Percentiles rank a stretch among this genome's conserved stretches.
Evolutionary conservation across 2,113 vertebrate genomes (phyloP).

Genomic region (Ardeotis arabs): DNA sequence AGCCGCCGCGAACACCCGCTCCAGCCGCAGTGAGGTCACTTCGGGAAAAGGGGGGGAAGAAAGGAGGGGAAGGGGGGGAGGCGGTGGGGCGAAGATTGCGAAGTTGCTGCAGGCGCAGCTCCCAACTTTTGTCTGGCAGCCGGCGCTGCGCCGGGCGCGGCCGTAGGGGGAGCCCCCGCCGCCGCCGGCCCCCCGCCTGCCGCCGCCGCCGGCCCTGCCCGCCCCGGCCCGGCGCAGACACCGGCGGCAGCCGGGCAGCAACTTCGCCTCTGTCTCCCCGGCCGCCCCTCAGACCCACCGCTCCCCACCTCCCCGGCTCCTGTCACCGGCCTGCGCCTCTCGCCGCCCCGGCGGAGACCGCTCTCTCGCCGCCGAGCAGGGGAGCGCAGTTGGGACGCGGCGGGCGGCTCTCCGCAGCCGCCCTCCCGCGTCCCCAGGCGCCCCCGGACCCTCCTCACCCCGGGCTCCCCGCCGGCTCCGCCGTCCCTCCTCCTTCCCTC

Average conservation of each 20-base stretch:
- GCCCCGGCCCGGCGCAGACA: not conserved
- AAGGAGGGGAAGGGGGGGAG: no score
- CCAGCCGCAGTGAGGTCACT: not conserved
- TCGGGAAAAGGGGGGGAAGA: not conserved
- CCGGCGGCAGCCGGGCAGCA: not conserved
- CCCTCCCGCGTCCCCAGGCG: no score
- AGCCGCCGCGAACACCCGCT: not conserved
- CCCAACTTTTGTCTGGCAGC: constrained; percentile 36
- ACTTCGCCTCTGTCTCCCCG: not conserved
- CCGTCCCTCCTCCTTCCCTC: no score
- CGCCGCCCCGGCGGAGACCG: not conserved
- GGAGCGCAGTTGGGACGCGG: not conserved
- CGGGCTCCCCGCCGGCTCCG: no score
- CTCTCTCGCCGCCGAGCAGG: not conserved
- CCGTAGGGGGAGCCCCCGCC: constrained; percentile 43
- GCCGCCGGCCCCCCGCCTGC: not conserved
- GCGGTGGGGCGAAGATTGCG: not conserved
- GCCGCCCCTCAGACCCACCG: not conserved
- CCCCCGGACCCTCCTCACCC: not conserved
- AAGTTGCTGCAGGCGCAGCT: constrained; percentile 45
- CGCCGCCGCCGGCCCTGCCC: not conserved
- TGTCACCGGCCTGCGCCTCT: not conserved
- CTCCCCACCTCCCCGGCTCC: not conserved
- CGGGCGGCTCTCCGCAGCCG: not conserved
- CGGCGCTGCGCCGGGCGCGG: constrained; percentile 15